A percentile compares a stretch with the other conserved stretches of the same genome.
Conservation (phyloP, 1,140 invertebrate genomes). For the Paraescarpia echinospica region DNA sequence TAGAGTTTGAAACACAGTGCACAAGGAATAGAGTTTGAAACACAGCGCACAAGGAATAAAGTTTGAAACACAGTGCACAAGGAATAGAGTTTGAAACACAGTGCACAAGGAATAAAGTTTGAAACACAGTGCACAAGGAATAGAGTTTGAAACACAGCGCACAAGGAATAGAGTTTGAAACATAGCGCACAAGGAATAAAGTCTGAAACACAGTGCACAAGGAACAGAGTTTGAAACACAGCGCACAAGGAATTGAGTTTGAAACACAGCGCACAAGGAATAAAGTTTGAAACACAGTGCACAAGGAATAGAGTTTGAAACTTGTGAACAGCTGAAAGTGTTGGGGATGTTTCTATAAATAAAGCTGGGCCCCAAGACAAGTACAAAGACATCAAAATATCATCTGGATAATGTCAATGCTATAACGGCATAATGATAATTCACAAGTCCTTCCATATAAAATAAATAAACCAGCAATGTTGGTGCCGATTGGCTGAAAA, state of each 20-base stretch:
- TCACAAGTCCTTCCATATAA: too few species aligned
- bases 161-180: background rate
- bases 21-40: background rate
- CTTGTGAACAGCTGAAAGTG: too few species aligned
- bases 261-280: too few species aligned
- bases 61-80: background rate
- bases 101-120: background rate
- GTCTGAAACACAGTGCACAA: background rate
- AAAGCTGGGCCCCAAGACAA: too few species aligned
- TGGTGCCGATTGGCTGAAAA: too few species aligned
- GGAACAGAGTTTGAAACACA: background rate
- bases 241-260: background rate
- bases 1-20: background rate
- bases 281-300: background rate
- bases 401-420: too few species aligned
- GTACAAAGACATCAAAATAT: too few species aligned
- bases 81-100: background rate
- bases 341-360: too few species aligned
- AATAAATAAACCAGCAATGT: too few species aligned
- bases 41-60: too few species aligned
- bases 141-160: background rate
- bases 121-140: background rate
- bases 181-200: background rate
- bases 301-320: background rate
- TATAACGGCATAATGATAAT: too few species aligned